Evolutionary conservation across 2,797 vertebrate genomes (phyloP).

Genomic region (Sebastes kiyomatsui): DNA sequence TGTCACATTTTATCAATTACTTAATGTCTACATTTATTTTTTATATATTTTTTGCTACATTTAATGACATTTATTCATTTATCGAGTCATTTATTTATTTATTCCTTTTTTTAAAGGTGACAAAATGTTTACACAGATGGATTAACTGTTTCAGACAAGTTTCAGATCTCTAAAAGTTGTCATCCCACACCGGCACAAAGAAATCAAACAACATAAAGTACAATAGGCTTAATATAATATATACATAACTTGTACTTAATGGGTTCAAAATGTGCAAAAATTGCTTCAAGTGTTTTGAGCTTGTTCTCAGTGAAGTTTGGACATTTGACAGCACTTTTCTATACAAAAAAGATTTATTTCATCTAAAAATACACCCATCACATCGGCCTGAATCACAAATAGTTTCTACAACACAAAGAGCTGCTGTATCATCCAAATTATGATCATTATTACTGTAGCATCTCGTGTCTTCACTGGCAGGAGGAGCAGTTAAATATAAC

Average conservation of each 20-base stretch:
- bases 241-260: neutral
- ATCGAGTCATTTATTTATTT: too few species aligned
- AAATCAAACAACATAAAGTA: neutral
- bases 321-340: constrained; percentile 50
- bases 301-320: constrained; percentile 2
- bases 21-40: too few species aligned
- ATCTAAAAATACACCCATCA: constrained; percentile 68
- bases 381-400: constrained; percentile 44
- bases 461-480: neutral
- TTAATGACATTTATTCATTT: too few species aligned
- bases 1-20: too few species aligned
- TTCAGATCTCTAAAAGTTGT: neutral
- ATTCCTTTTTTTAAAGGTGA: neutral
- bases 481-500: constrained; percentile 23
- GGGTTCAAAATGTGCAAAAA: constrained; percentile 1
- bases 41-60: too few species aligned
- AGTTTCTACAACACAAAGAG: constrained; percentile 43
- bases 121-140: neutral
- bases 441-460: neutral
- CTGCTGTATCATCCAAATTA: constrained; percentile 3
- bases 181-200: neutral
- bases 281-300: constrained; percentile 3
- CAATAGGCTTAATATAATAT: neutral
- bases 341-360: constrained; percentile 41
- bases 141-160: neutral